Evolutionary conservation across 2,113 vertebrate genomes (phyloP), one percentile per base, ranked within the genome.

Genomic region (Epinephelus lanceolatus): DNA sequence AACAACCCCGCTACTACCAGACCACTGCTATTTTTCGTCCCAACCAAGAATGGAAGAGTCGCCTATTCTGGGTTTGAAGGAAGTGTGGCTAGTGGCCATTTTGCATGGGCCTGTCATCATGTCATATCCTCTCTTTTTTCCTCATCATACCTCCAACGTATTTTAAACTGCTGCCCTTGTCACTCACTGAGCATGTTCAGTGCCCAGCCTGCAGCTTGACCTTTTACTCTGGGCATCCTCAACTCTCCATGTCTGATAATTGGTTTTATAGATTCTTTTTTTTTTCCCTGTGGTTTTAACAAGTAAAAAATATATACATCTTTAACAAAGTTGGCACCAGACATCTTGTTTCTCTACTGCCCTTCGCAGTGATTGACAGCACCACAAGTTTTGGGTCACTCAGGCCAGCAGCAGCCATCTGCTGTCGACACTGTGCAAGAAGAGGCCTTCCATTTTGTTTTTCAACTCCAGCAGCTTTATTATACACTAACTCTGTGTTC

Each of bases 161-260:
- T 86, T 76, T 92, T 90, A 93, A 91, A 89, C 75, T 40, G 55
- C 78, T 66, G 47, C 45, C 86, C 84, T 95, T 93, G 89, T 95
- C 93, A 92, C 88, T 97, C 96, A 97, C 97, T 96, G 96, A 97
- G 96, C 96, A 97, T 97, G 96, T 95, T 93, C 92, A 88, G 82
- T 37, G 40, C 62, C 71, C 76, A 68, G 67, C 71, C 63, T 77
- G 80, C 87, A 81, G 57, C 82, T 62, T 68, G 80, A 73, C 67
- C 71, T 78, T 67, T 51, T 49, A 37, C 47, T 78, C 73, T 56
- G 71, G 59, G 15, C 69, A 56, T 81, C 77, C 30, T 69, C 56
- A 82, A 62, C 79, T 61, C 62, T 71, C 8, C 51, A 3, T 47
- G 4, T 71, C 67, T 82, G 60, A 76, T 52, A 61, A 86, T 82